Percentiles rank a stretch among this genome's conserved stretches.
Conservation (phyloP, 1,140 invertebrate genomes). For the Agrypnia vestita region DNA sequence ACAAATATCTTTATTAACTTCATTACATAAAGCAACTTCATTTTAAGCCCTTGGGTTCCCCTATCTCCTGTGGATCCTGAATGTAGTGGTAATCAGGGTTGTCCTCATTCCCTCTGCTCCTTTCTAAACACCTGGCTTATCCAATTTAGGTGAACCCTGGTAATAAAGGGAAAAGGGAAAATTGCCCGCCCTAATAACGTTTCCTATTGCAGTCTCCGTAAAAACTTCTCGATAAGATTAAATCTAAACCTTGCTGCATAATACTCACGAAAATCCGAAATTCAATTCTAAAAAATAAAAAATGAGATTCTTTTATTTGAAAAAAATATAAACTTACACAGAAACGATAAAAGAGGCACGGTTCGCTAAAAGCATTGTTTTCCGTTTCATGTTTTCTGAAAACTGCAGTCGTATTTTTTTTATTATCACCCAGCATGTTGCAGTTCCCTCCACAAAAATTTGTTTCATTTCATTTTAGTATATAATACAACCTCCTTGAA, state of each 20-base stretch:
- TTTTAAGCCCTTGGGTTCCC: not conserved
- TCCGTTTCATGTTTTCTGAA: too few species aligned
- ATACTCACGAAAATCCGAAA: not conserved
- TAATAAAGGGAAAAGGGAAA: slow-evolving; percentile 5
- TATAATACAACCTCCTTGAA: too few species aligned
- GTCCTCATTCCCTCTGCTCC: not conserved
- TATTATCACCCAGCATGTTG: too few species aligned
- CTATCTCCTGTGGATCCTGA: not conserved
- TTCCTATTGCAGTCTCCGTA: slow-evolving; percentile 13
- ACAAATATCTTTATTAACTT: too few species aligned
- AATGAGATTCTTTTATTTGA: not conserved
- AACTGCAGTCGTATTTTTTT: too few species aligned
- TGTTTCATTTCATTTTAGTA: too few species aligned
- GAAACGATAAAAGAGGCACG: too few species aligned
- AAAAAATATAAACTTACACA: too few species aligned
- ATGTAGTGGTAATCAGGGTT: slow-evolving; percentile 26
- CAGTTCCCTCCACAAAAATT: too few species aligned
- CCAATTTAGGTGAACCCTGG: slow-evolving; percentile 32
- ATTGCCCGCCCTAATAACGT: slow-evolving; percentile 15
- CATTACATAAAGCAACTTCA: too few species aligned
- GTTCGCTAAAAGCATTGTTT: too few species aligned
- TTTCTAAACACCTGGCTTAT: slow-evolving; percentile 36
- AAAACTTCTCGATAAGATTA: not conserved
- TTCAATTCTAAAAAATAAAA: not conserved
- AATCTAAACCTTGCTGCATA: not conserved